phyloP scores from a whole-genome alignment of 2,113 vertebrate species.

The Dolichallabes microphthalmus region DNA sequence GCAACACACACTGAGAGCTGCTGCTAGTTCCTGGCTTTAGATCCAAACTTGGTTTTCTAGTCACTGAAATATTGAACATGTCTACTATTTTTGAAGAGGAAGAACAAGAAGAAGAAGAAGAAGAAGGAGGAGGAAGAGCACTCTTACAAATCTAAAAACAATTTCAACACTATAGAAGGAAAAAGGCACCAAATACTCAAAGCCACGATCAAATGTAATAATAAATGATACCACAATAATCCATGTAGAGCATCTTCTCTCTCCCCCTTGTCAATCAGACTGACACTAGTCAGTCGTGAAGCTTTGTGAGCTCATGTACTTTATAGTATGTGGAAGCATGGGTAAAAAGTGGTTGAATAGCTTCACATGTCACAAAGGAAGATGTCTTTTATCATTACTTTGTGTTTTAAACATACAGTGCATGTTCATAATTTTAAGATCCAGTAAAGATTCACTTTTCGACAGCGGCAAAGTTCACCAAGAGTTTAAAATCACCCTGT shows the following conservation, averaged over 20 bases:
- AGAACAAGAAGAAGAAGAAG: neutral
- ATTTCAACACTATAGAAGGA: neutral
- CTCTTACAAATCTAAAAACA: neutral
- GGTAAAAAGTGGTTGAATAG: neutral
- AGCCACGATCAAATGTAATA: neutral
- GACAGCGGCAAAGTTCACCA: too few relatives aligned
- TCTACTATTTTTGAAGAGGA: neutral
- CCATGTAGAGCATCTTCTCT: neutral
- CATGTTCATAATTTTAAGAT: too few relatives aligned
- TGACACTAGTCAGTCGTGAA: neutral
- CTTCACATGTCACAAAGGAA: neutral
- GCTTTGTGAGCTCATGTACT: neutral
- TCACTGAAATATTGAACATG: neutral
- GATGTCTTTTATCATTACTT: too few relatives aligned
- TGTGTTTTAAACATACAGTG: too few relatives aligned
- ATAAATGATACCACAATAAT: neutral
- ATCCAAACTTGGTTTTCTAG: neutral
- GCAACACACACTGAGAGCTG: neutral
- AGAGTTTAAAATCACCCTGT: too few relatives aligned
- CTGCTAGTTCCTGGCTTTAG: neutral
- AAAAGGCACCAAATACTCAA: neutral
- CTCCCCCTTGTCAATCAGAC: neutral
- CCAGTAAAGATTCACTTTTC: too few relatives aligned
- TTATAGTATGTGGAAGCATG: neutral
- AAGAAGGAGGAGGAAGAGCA: too few relatives aligned